Evolutionary conservation across 2,113 vertebrate genomes (phyloP).

Genomic region (Gnathonemus echidnorhynchus): DNA sequence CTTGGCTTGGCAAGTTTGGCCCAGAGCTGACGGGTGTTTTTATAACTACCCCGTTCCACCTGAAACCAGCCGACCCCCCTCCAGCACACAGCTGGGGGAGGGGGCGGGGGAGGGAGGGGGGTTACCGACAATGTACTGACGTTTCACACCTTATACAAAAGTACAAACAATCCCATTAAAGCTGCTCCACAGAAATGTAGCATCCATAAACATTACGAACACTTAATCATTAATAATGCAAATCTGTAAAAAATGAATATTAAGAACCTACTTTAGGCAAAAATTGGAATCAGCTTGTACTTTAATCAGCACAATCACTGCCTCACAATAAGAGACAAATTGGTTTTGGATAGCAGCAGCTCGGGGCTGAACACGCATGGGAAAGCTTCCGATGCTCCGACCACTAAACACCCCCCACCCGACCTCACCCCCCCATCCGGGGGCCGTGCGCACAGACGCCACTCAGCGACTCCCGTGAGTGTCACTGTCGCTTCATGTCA

Average conservation of each 20-base stretch:
- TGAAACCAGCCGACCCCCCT: constrained; percentile 50
- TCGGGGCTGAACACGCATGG: neutral
- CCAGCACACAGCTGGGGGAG: constrained; percentile 4
- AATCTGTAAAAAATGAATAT: neutral
- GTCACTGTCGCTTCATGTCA: neutral
- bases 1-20: constrained; percentile 69
- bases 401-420: neutral
- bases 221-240: neutral
- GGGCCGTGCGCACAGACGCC: neutral
- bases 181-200: neutral
- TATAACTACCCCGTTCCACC: constrained; percentile 68
- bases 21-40: constrained; percentile 72
- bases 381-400: neutral
- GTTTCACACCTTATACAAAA: neutral
- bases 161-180: neutral
- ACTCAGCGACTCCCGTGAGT: neutral
- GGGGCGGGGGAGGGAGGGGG: constrained; percentile 29
- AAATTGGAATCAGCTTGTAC: neutral
- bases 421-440: neutral
- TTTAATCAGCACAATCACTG: neutral
- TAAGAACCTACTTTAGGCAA: neutral
- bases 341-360: neutral
- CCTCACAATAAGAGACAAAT: neutral
- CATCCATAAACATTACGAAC: neutral
- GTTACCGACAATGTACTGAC: constrained; percentile 26